phyloP scores from a whole-genome alignment of 1,140 invertebrate genomes.

The Lepidostoma basale region DNA sequence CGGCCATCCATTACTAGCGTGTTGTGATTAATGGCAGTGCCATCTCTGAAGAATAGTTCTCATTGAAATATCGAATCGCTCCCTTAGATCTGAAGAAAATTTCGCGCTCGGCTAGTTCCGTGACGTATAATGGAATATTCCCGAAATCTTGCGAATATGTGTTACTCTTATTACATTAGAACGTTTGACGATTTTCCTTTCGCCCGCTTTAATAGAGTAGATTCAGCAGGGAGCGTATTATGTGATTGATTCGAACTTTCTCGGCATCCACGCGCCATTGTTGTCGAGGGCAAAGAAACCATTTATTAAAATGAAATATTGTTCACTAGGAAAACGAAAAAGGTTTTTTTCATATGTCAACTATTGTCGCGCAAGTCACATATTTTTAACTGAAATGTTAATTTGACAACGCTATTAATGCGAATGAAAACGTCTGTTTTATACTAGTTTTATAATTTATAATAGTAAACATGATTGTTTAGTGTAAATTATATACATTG shows the following conservation, averaged over 20 bases:
- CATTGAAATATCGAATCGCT: neutral
- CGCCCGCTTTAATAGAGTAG: too few species aligned
- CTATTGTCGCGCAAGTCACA: too few species aligned
- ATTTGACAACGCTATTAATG: too few species aligned
- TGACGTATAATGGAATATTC: neutral
- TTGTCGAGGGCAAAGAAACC: neutral
- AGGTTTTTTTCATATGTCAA: too few species aligned
- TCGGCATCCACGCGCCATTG: neutral
- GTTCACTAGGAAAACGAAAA: too few species aligned
- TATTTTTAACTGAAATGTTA: too few species aligned
- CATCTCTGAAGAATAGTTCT: neutral
- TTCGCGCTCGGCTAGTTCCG: neutral
- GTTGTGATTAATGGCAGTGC: slow-evolving; percentile 5
- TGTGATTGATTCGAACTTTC: neutral
- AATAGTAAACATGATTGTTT: too few species aligned
- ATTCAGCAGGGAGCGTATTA: too few species aligned
- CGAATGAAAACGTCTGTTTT: too few species aligned
- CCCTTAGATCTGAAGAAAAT: neutral
- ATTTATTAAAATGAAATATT: neutral
- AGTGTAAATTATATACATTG: too few species aligned
- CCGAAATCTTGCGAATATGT: neutral
- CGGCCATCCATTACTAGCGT: neutral
- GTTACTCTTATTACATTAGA: too few species aligned
- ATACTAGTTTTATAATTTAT: too few species aligned
- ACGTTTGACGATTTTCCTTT: neutral